A percentile compares a stretch with the other conserved stretches of the same genome.
Evolutionary conservation across 2,113 vertebrate species (phyloP).

Genomic region (Ailuropoda melanoleuca): DNA sequence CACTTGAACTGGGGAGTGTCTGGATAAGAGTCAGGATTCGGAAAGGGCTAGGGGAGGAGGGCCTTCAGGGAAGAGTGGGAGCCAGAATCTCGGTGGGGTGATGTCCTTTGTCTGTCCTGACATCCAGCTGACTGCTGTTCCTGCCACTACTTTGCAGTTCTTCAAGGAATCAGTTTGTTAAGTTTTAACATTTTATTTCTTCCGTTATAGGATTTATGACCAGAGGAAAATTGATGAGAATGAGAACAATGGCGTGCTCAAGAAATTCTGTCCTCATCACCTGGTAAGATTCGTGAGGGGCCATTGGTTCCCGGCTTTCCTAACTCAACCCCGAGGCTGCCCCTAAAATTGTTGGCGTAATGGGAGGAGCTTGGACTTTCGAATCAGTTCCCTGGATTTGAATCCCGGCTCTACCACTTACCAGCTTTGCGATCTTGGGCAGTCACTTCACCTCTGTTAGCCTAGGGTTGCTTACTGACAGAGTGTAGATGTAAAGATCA

Average conservation of each 20-base stretch:
- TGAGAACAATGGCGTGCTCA: conserved; percentile 95
- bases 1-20: neutral
- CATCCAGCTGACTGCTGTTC: neutral
- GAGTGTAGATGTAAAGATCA: neutral
- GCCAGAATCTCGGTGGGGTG: neutral
- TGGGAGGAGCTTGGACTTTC: conserved; percentile 35
- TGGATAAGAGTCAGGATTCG: neutral
- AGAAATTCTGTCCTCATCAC: conserved; percentile 97
- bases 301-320: neutral
- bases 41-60: neutral
- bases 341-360: neutral
- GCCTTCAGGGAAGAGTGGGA: neutral
- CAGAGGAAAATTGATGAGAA: conserved; percentile 97
- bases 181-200: conserved; percentile 19
- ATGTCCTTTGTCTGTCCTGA: neutral
- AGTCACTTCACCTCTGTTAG: conserved; percentile 12
- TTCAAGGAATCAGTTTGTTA: neutral
- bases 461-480: neutral
- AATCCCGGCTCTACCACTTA: conserved; percentile 1
- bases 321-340: neutral
- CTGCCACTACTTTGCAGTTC: neutral
- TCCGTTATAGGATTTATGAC: conserved; percentile 92
- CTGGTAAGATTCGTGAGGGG: conserved; percentile 84
- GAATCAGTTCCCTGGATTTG: conserved; percentile 38
- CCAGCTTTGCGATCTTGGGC: neutral